Conservation (phyloP, 2,113 vertebrate species). For the Galbula dea region DNA sequence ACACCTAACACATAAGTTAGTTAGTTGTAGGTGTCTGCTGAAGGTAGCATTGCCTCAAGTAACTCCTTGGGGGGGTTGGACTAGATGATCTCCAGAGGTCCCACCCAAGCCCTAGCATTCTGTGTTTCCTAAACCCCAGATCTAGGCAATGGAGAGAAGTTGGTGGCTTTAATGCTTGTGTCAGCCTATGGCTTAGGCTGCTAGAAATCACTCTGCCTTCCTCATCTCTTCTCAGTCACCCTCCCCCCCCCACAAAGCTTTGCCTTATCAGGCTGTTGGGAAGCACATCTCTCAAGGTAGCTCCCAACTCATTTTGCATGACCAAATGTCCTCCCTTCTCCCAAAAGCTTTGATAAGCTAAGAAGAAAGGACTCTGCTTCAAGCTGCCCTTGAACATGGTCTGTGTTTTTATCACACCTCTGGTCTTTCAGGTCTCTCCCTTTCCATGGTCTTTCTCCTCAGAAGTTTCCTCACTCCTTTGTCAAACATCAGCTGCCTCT, state of each 20-base stretch:
- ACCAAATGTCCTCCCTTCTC: too few species aligned
- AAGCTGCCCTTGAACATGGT: not conserved
- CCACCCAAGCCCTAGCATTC: too few species aligned
- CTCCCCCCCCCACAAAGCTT: too few species aligned
- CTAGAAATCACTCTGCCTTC: too few species aligned
- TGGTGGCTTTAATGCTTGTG: not conserved
- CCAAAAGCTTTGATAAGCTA: not conserved
- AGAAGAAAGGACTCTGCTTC: not conserved
- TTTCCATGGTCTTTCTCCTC: slow-evolving; percentile 80
- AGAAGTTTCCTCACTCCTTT: slow-evolving; percentile 80
- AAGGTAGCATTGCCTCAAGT: not conserved
- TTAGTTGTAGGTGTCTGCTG: not conserved
- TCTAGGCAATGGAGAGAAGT: not conserved
- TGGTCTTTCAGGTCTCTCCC: slow-evolving; percentile 79
- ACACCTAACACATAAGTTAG: not conserved
- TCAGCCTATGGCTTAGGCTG: not conserved
- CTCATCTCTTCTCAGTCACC: too few species aligned
- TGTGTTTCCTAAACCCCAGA: not conserved
- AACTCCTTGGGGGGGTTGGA: too few species aligned
- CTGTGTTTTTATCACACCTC: slow-evolving; percentile 70
- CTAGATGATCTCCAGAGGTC: too few species aligned
- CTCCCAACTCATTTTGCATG: too few species aligned
- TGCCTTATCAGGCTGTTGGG: too few species aligned
- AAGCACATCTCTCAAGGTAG: too few species aligned
- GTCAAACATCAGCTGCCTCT: slow-evolving; percentile 78